Evolutionary conservation across 2,797 vertebrate species (phyloP), one percentile per base, ranked within the genome.

Genomic region (Lophura swinhoii): DNA sequence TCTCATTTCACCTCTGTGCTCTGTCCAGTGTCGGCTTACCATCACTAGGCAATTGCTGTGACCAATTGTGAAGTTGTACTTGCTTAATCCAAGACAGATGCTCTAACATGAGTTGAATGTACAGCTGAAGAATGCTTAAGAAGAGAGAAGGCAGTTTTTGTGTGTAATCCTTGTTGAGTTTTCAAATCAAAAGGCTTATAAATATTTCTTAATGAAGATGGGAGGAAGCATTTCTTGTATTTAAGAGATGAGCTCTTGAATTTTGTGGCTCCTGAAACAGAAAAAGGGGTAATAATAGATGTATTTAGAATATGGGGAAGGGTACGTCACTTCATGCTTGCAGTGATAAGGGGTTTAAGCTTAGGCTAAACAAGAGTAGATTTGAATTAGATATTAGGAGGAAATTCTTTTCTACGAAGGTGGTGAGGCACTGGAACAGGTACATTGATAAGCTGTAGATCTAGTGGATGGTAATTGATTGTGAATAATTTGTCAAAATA

Each of bases 31-130:
- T 26, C 6, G 6, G 24, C 16, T 35, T 90, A 8, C 73, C 41
- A 23, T 56, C 44, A 55, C 44, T 41, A 62, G 4, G 83, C 8
- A 16, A 74, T 58, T 81, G 23, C 23, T 24, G 48, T 49, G 22
- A 55, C 41, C 4, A 15, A 0, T 0, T 28, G 7, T n/a, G 24
- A 26, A 71, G 10, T n/a, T 15, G 8, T 63, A 43, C 14, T n/a
- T 87, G 10, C 15, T 73, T 81, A 31, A 14, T 81, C 10, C 43
- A 35, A 55, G 37, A 22, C 0, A 0, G 5, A 10, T 55, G 33
- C 11, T 81, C 71, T 69, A 79, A 60, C 4, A 1, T 24, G 24
- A 86, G 6, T 37, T 71, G 29, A 58, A 59, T 67, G 8, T 55
- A 28, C 7, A 48, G 46, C 29, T 69, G 24, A 69, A 41, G 66